Conservation (phyloP, 2,113 vertebrate genomes). For the Sialia sialis region DNA sequence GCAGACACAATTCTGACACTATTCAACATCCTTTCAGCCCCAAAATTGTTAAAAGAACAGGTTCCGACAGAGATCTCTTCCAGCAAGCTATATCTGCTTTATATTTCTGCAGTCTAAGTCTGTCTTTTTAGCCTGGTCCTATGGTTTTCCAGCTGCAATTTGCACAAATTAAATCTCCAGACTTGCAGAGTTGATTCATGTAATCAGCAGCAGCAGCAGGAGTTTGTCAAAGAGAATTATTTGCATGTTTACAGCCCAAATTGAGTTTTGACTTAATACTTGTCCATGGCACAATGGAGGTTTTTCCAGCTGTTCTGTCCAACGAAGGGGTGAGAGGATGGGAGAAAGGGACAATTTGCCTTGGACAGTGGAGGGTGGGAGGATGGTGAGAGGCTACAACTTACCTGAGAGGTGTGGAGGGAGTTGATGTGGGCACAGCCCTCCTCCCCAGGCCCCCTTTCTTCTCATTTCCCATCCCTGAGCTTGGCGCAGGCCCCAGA, state of each 20-base stretch:
- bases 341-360: neutral
- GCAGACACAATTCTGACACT: neutral
- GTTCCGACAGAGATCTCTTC: neutral
- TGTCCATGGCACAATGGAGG: neutral
- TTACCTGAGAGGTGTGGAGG: accelerated
- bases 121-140: neutral
- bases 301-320: neutral
- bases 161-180: neutral
- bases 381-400: accelerated
- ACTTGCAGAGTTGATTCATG: neutral
- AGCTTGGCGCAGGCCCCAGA: neutral
- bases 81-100: neutral
- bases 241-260: neutral
- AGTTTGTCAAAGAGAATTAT: neutral
- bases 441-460: neutral
- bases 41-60: neutral
- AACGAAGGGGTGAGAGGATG: neutral
- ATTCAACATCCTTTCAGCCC: neutral
- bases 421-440: neutral
- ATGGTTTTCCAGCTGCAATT: neutral
- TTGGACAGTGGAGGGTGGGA: neutral
- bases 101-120: neutral
- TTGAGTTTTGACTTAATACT: neutral
- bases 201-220: neutral
- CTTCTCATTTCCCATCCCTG: neutral